phyloP scores from a whole-genome alignment of 2,888 invertebrate species.

The Amblyteles armatorius region DNA sequence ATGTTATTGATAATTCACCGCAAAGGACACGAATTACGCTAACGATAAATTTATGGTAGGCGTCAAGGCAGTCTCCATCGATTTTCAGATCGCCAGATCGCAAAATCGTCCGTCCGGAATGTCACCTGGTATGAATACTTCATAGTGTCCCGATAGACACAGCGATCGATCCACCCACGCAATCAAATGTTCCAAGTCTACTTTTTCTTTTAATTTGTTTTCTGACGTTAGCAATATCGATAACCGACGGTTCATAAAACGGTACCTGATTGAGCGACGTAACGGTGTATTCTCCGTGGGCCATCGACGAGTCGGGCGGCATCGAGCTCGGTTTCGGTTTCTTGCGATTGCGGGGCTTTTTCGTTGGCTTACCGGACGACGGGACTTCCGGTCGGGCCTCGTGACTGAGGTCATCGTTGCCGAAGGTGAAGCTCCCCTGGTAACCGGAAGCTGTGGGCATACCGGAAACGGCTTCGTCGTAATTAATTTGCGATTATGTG shows the following conservation, averaged over 20 bases:
- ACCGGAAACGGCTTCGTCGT: not conserved
- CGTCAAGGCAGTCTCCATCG: constrained; percentile 5
- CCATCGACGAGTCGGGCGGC: constrained; percentile 78
- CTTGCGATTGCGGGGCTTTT: constrained; percentile 76
- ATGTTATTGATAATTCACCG: not conserved
- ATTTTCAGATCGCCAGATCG: constrained; percentile 34
- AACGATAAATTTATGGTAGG: not conserved
- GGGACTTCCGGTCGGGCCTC: constrained; percentile 77
- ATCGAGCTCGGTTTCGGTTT: constrained; percentile 77
- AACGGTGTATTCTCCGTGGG: constrained; percentile 80
- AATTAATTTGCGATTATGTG: not conserved
- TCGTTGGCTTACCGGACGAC: constrained; percentile 76
- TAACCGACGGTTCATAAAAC: not conserved
- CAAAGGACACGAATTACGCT: not conserved
- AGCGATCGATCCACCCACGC: constrained; percentile 10
- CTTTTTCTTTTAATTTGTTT: constrained; percentile 4
- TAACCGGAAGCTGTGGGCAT: constrained; percentile 75
- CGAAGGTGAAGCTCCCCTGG: constrained; percentile 74
- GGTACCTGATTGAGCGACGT: constrained; percentile 82
- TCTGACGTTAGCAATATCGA: not conserved
- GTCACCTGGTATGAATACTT: constrained; percentile 25
- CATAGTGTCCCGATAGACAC: constrained; percentile 9
- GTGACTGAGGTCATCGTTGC: constrained; percentile 80
- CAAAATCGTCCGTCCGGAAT: not conserved
- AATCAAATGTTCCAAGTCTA: constrained; percentile 3